Evolutionary conservation across 2,113 vertebrate genomes (phyloP).

Genomic region (Odontophorus gujanensis): DNA sequence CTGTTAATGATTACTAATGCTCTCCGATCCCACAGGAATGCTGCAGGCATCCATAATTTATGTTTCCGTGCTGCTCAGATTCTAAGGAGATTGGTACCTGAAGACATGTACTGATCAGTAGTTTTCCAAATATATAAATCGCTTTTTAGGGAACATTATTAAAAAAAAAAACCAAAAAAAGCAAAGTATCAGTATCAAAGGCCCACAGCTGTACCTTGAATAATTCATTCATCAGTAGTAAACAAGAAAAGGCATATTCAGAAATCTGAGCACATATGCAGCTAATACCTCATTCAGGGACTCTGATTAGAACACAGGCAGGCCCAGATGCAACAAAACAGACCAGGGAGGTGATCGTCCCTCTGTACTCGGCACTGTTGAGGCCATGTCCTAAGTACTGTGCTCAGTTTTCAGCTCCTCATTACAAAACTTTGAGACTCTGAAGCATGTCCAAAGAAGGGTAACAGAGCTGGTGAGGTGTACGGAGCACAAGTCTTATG

Average conservation of each 20-base stretch:
- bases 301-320: not conserved
- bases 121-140: not conserved
- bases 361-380: not conserved
- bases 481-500: too few relatives aligned
- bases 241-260: not conserved
- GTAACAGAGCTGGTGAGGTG: too few relatives aligned
- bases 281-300: not conserved
- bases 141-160: not conserved
- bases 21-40: not conserved
- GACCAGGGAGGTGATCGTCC: not conserved
- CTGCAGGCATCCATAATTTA: not conserved
- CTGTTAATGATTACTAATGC: conserved; percentile 13
- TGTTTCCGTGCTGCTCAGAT: not conserved
- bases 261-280: not conserved
- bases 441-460: too few relatives aligned
- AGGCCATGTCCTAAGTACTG: not conserved
- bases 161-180: not conserved
- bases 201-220: not conserved
- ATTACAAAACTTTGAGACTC: not conserved
- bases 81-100: not conserved
- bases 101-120: not conserved
- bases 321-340: not conserved
- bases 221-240: not conserved
- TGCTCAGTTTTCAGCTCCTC: not conserved
- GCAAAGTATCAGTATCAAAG: not conserved